Conservation (phyloP, 1,140 invertebrate genomes). For the Pogonognathellus flavescens region DNA sequence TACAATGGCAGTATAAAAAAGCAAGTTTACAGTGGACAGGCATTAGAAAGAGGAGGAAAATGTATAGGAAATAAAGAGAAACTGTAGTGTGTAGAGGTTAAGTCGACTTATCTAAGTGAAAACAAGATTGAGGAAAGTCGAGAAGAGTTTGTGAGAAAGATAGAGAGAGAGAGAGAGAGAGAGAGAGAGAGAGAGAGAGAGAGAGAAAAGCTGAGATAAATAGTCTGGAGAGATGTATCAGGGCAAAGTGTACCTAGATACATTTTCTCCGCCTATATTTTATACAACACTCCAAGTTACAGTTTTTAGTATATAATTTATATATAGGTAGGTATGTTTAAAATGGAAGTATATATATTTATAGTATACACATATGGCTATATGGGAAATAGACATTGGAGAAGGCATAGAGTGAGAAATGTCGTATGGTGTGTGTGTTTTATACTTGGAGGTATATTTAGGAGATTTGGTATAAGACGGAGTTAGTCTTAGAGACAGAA, state of each 20-base stretch:
- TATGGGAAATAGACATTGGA: not conserved
- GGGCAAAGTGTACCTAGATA: not conserved
- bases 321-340: too few relatives aligned
- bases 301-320: too few relatives aligned
- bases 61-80: not conserved
- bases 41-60: not conserved
- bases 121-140: slow-evolving; percentile 24
- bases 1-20: not conserved
- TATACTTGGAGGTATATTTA: not conserved
- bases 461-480: not conserved
- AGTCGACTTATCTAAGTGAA: slow-evolving; percentile 15
- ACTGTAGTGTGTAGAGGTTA: slow-evolving; percentile 18
- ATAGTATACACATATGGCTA: too few relatives aligned
- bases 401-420: not conserved
- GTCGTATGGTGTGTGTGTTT: not conserved
- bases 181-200: slow-evolving; percentile 24
- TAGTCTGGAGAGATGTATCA: slow-evolving; percentile 10
- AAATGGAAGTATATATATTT: too few relatives aligned
- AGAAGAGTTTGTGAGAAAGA: not conserved
- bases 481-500: not conserved
- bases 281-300: too few relatives aligned
- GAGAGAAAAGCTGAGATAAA: not conserved
- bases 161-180: slow-evolving; percentile 25
- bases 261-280: too few relatives aligned
- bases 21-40: not conserved